Conservation (phyloP, 2,113 vertebrate species). For the Pygoscelis adeliae region DNA sequence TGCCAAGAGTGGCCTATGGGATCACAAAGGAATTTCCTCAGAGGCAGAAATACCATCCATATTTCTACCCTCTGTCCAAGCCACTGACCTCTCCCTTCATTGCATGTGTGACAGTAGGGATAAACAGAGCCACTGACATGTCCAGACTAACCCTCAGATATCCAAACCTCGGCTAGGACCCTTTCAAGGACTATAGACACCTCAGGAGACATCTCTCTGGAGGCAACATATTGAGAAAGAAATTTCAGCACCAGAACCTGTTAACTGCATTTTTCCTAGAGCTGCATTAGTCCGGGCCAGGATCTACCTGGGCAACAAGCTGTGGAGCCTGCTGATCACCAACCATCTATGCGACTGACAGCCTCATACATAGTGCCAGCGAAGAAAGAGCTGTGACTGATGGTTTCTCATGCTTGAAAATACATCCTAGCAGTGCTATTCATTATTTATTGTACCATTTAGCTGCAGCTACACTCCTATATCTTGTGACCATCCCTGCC, state of each 20-base stretch:
- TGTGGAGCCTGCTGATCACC: neutral
- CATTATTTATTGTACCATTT: neutral
- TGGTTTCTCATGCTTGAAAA: neutral
- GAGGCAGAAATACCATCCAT: conserved; percentile 50
- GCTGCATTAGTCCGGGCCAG: neutral
- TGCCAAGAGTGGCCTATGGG: neutral
- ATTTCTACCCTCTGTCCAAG: neutral
- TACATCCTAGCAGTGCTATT: neutral
- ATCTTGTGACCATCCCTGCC: neutral
- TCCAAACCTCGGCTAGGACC: neutral
- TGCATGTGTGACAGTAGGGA: neutral
- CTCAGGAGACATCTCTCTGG: neutral
- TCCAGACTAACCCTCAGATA: neutral
- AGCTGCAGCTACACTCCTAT: neutral
- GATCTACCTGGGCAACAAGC: neutral
- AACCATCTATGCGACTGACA: accelerated
- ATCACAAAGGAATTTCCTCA: conserved; percentile 11
- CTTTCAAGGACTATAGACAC: neutral
- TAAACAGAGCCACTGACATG: neutral
- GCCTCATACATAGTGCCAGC: neutral
- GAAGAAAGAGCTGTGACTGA: neutral
- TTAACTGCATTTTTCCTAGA: neutral
- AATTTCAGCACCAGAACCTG: neutral
- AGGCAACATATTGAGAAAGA: neutral
- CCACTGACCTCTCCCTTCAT: neutral